These are phyloP conservation scores for Sciurus niger DNA, from an alignment of 2,113 vertebrate species.

Conservation along the genomic window DNA sequence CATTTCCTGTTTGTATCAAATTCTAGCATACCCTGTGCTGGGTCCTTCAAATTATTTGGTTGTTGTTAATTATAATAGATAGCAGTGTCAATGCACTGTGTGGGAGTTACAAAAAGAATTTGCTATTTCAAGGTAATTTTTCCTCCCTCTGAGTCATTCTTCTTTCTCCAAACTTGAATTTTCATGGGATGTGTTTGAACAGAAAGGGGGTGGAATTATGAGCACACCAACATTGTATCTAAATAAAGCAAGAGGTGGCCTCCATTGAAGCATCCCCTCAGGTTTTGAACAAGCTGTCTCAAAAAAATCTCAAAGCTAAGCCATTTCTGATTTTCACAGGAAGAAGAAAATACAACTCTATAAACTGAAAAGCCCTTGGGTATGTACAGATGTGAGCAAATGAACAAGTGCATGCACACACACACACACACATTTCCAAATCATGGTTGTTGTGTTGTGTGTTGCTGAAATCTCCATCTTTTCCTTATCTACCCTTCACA, in stretches of 20 bases:
- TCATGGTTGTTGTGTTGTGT: not conserved
- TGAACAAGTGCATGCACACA: too few species aligned
- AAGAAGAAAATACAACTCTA: not conserved
- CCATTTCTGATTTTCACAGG: not conserved
- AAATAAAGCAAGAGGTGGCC: not conserved
- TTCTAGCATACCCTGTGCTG: not conserved
- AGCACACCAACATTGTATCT: not conserved
- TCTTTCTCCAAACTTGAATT: not conserved
- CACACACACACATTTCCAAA: not conserved
- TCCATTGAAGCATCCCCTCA: not conserved
- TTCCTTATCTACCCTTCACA: not conserved
- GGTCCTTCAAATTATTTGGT: conserved; percentile 39
- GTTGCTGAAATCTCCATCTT: not conserved
- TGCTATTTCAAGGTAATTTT: conserved; percentile 3
- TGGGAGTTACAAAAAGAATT: not conserved
- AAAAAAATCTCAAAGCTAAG: not conserved
- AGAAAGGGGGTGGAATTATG: not conserved
- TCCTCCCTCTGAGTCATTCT: not conserved
- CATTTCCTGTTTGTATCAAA: conserved; percentile 39
- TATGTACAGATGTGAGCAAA: not conserved
- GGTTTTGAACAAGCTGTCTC: not conserved
- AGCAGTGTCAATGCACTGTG: not conserved
- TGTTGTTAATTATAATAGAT: conserved; percentile 41
- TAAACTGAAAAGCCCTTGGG: not conserved
- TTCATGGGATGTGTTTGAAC: not conserved